Evolutionary conservation across 2,113 vertebrate genomes (phyloP).

Genomic region (Lonchura striata): DNA sequence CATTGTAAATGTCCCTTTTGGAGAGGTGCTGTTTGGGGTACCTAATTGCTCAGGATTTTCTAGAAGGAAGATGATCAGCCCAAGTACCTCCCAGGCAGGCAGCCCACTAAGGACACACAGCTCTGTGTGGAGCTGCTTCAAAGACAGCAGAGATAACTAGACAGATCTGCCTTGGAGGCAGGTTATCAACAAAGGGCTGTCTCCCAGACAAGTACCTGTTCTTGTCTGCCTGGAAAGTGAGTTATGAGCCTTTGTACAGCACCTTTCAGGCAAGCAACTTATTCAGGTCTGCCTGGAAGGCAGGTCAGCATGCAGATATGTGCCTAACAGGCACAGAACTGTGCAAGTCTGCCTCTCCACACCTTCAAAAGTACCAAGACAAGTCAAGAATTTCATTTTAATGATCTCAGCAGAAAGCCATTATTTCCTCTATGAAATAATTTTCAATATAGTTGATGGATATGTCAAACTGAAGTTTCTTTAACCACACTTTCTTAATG

Average conservation of each 20-base stretch:
- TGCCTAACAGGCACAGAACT: constrained; percentile 12
- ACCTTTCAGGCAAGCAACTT: constrained; percentile 22
- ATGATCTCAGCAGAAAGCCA: constrained; percentile 52
- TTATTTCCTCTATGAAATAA: constrained; percentile 46
- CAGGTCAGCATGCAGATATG: constrained; percentile 33
- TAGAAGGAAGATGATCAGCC: constrained; percentile 41
- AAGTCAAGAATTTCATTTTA: constrained; percentile 47
- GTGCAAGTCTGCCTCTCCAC: background rate
- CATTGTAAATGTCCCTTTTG: background rate
- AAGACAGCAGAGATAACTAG: constrained; percentile 72
- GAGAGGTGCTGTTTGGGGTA: constrained; percentile 29
- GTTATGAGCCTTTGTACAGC: constrained; percentile 21
- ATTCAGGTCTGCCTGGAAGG: constrained; percentile 13
- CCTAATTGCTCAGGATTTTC: constrained; percentile 62
- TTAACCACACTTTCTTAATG: background rate
- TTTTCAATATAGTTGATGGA: background rate
- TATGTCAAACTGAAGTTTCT: constrained; percentile 22
- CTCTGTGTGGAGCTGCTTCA: constrained; percentile 60
- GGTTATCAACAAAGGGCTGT: constrained; percentile 56
- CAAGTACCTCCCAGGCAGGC: constrained; percentile 48
- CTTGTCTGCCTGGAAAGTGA: constrained; percentile 57
- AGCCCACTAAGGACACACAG: constrained; percentile 37
- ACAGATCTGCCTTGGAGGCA: constrained; percentile 69
- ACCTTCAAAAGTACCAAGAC: constrained; percentile 32
- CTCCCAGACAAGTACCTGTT: constrained; percentile 52